Evolutionary conservation across 2,113 vertebrate genomes (phyloP), one percentile per base, ranked within the genome.

Genomic region (Monopterus albus): DNA sequence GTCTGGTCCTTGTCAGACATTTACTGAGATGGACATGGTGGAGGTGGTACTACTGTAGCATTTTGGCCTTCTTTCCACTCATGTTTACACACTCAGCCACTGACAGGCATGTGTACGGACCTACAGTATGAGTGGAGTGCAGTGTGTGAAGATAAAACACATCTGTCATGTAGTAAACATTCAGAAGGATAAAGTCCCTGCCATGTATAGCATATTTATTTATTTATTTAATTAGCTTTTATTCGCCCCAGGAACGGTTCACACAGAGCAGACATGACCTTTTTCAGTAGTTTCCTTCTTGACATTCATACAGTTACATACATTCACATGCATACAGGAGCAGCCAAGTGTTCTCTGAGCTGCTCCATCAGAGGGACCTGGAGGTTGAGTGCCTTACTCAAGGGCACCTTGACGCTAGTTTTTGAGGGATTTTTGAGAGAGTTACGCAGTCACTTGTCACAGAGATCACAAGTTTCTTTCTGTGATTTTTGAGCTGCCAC

Each of bases 141-240:
- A 39, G 58, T 20, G 72, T 29, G 29, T 60, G 61, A 61, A 57
- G 46, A 73, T 31, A 8, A 50, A 57, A 62, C 74, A 70, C 78
- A 72, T 79, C 72, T 79, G 31, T 75, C 57, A 46, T 53, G 58
- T 69, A 75, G 57, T 62, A 61, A 68, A 58, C 66, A 38, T 56
- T 79, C 67, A 77, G 72, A 71, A 74, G 72, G 63, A 78, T 60
- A 51, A 39, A 67, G 73, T 80, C 79, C 81, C 75, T 83, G 79
- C 79, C 82, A 58, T 65, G 75, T 87, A 79, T 77, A 83, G 60
- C 60, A 78, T 91, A 91, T 91, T 91, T 92, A 92, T 92, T 91
- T 92, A 92, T 93, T 93, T 93, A 93, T 93, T 91, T 78, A 85
- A 79, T 71, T 57, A 28, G 57, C 52, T 53, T 71, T 68, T 74